Evolutionary conservation across 2,888 invertebrate species (phyloP), one percentile per base, ranked within the genome.

Genomic region (Papilio protenor): DNA sequence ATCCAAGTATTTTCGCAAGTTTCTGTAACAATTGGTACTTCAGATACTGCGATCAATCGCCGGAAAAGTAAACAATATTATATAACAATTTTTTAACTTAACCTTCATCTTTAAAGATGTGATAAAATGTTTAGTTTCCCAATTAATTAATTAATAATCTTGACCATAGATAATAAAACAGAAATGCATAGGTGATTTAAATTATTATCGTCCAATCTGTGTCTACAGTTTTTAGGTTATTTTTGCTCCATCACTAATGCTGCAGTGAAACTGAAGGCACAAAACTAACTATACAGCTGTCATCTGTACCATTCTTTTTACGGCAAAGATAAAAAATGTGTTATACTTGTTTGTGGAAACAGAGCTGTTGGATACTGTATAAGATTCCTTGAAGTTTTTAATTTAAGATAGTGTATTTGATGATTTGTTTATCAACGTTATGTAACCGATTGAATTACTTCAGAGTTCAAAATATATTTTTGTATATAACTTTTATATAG

Each of bases 401-500:
- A 5, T 52, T 49, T 18, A 40, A 52, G 52, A 52, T 1, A 21
- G 21, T 57, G 21, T 21, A 57, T n/a, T 57, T 57, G 57, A 21
- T 57, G 5, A 14, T 59, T 23, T 23, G 23, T 27, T 59, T 11
- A 12, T 59, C 12, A 59, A 12, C 12, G 23, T 23, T 23, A 59
- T 59, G 14, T 61, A 23, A 23, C 21, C 11, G 21, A 10, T 27
- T 64, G 12, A 64, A 64, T 64, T 5, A 61, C 16, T 61, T 61
- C 33, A 27, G 33, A 64, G 64, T 64, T 64, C 27, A 64, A 64
- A 64, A 64, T 64, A 27, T 61, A 64, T 64, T 64, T 64, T 64
- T 64, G 64, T 64, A 64, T 21, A 64, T 64, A 64, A 12, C 16
- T 70, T 70, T 47, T 70, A 69, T 69, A 69, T 47, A 47, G 70